Base-by-base conservation (phyloP, 2,888 invertebrate species). In the Nesidiocoris tenuis region DNA sequence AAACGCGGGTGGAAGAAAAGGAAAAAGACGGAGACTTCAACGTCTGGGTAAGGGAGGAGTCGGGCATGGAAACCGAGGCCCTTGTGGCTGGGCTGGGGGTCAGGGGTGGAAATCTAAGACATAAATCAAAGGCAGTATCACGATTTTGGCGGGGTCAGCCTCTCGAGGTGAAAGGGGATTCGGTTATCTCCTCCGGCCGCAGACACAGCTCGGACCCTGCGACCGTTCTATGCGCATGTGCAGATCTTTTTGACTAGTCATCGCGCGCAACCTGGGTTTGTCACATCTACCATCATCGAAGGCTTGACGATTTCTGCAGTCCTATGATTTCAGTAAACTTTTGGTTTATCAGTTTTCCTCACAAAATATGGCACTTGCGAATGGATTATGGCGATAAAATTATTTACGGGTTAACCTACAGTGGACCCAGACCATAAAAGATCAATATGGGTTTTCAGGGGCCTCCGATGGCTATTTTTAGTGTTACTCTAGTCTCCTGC, bases 71-170 rank as follows among this genome's bases (percentile, higher is more conserved):
- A n/a, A n/a, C n/a, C n/a, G n/a, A n/a, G n/a, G n/a, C n/a, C n/a
- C n/a, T n/a, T n/a, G n/a, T n/a, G n/a, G n/a, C n/a, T n/a, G n/a
- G n/a, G n/a, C n/a, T n/a, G n/a, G n/a, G n/a, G n/a, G 54, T 18
- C 54, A 21, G 74, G 61, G 72, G 57, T 25, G 72, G 39, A 25
- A 63, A 23, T 66, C 61, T n/a, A 24, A 65, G 39, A 24, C 59
- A 66, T 75, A 75, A 75, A 75, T 75, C 74, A 75, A 75, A 75
- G 66, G 61, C 66, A 57, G 74, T 75, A 75, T 75, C 74, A 75
- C 74, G 74, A 75, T 75, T 75, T 75, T 63, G 66, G 74, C 65
- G 57, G 66, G 74, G 74, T 74, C 74, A 74, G 65, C 74, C 39
- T 23, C 16, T 24, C 21, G 65, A 59, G 74, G 74, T 75, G 74